These are phyloP conservation scores for Rafetus swinhoei DNA, from an alignment of 2,113 vertebrate species.

Conservation along the genomic window DNA sequence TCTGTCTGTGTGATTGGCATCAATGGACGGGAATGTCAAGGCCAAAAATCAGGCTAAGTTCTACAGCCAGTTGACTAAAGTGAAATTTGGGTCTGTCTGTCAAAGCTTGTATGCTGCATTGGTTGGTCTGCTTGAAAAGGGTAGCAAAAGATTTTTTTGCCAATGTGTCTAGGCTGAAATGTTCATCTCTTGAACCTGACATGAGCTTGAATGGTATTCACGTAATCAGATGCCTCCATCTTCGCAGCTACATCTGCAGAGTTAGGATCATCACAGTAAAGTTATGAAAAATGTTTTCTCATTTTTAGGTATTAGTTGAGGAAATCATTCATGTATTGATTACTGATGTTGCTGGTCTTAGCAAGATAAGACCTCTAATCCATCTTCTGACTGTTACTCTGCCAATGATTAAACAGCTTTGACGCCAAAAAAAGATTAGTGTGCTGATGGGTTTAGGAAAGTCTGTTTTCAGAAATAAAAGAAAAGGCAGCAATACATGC, in stretches of 20 bases:
- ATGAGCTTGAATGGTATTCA: slow-evolving; percentile 26
- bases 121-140: slow-evolving; percentile 16
- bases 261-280: slow-evolving; percentile 26
- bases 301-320: slow-evolving; percentile 37
- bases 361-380: slow-evolving; percentile 75
- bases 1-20: not conserved
- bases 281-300: not conserved
- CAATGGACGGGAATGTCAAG: not conserved
- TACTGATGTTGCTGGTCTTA: slow-evolving; percentile 65
- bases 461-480: slow-evolving; percentile 51
- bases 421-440: slow-evolving; percentile 32
- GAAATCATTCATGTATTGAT: slow-evolving; percentile 60
- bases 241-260: slow-evolving; percentile 14
- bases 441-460: slow-evolving; percentile 47
- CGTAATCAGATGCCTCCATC: not conserved
- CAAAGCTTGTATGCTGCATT: not conserved
- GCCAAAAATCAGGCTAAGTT: not conserved
- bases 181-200: not conserved
- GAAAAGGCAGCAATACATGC: slow-evolving; percentile 3
- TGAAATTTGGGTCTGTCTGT: not conserved
- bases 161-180: not conserved
- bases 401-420: slow-evolving; percentile 64
- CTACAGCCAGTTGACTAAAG: not conserved
- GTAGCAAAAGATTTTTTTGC: slow-evolving; percentile 19
- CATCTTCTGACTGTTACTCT: slow-evolving; percentile 47